A percentile compares a stretch with the other conserved stretches of the same genome.
phyloP scores from a whole-genome alignment of 2,797 vertebrate species.

The Rhincodon typus region DNA sequence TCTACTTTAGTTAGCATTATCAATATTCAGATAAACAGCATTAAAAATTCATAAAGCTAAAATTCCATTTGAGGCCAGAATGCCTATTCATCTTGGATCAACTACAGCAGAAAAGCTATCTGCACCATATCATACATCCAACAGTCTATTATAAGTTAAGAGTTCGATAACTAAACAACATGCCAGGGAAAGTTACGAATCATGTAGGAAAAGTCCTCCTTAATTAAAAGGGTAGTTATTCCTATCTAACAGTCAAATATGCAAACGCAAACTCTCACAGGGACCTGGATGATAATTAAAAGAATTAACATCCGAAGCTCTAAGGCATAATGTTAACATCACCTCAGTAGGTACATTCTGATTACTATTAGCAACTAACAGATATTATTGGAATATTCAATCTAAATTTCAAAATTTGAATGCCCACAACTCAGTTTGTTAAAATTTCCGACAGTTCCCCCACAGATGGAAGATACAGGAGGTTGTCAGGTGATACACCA shows the following conservation, averaged over 20 bases:
- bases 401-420: neutral
- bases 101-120: conserved; percentile 6
- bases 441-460: neutral
- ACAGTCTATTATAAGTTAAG: neutral
- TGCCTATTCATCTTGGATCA: neutral
- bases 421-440: neutral
- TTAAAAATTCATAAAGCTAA: neutral
- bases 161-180: neutral
- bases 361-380: neutral
- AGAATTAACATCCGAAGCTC: neutral
- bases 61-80: neutral
- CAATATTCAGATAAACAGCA: neutral
- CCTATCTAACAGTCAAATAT: neutral
- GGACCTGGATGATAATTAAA: neutral
- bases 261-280: neutral
- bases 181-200: neutral
- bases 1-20: neutral
- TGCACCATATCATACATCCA: neutral
- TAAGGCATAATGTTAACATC: neutral
- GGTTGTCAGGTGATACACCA: neutral
- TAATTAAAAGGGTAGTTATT: neutral
- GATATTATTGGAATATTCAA: neutral
- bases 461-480: neutral
- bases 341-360: neutral
- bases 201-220: neutral